Percentiles rank a stretch among this genome's conserved stretches.
Conservation (phyloP, 1,140 invertebrate species). For the Leptinotarsa undecemlineata region DNA sequence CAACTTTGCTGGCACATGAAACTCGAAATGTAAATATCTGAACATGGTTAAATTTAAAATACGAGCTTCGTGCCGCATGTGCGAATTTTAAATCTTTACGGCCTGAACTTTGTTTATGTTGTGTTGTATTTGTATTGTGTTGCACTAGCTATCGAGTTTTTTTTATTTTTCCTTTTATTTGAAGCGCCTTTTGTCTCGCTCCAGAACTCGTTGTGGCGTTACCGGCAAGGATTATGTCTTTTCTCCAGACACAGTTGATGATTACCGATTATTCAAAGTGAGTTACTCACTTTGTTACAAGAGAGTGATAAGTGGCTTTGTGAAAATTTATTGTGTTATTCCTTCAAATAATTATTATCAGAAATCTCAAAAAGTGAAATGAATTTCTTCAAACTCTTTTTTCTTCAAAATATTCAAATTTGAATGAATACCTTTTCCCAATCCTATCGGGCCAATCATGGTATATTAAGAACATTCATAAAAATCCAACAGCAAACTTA, state of each 20-base stretch:
- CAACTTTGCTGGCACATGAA: constrained; percentile 21
- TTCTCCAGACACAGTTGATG: neutral
- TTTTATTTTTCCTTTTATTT: constrained; percentile 27
- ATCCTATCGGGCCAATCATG: too few relatives aligned
- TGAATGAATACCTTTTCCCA: too few relatives aligned
- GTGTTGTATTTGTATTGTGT: constrained; percentile 49
- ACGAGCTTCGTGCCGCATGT: constrained; percentile 51
- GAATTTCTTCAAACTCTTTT: too few relatives aligned
- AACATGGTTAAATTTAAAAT: constrained; percentile 45
- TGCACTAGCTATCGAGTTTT: constrained; percentile 34
- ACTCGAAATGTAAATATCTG: constrained; percentile 43
- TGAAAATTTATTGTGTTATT: too few relatives aligned
- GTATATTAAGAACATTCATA: too few relatives aligned
- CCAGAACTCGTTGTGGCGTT: constrained; percentile 12
- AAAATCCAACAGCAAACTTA: too few relatives aligned
- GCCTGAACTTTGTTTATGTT: constrained; percentile 48
- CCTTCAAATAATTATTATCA: too few relatives aligned
- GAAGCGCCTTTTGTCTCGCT: constrained; percentile 12
- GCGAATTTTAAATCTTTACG: constrained; percentile 51
- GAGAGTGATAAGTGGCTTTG: too few relatives aligned
- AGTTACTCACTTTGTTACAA: too few relatives aligned
- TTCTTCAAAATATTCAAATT: too few relatives aligned
- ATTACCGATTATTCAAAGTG: neutral
- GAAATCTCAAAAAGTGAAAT: too few relatives aligned
- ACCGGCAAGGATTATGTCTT: constrained; percentile 7